Conservation (phyloP, 2,113 vertebrate species). For the Muntiacus muntjak region DNA sequence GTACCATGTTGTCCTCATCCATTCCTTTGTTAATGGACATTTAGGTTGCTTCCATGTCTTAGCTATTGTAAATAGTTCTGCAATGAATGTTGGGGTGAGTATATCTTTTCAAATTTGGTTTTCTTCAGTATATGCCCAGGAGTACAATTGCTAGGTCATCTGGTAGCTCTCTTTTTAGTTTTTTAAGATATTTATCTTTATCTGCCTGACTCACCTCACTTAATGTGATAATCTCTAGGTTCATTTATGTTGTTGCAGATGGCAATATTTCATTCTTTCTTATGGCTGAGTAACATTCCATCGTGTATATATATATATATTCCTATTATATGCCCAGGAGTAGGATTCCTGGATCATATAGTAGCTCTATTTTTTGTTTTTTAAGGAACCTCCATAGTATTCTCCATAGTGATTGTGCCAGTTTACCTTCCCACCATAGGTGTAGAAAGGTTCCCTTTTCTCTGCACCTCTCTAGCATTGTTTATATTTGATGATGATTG, state of each 20-base stretch:
- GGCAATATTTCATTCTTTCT: background rate
- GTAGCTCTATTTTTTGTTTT: background rate
- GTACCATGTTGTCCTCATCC: background rate
- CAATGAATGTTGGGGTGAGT: background rate
- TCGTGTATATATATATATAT: background rate
- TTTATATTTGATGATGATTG: background rate
- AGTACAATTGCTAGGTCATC: background rate
- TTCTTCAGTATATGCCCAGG: background rate
- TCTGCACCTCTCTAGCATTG: background rate
- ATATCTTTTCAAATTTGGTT: background rate
- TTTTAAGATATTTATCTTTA: background rate
- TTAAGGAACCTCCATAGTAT: background rate
- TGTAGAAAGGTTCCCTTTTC: background rate
- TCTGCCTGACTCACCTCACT: background rate
- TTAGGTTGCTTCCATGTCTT: background rate
- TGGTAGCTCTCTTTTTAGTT: background rate
- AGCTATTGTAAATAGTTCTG: background rate
- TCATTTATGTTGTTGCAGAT: background rate
- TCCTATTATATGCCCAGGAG: background rate
- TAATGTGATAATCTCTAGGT: background rate
- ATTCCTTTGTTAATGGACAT: background rate
- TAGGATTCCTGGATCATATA: background rate
- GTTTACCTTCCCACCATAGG: background rate
- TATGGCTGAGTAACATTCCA: background rate
- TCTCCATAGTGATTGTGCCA: background rate